Evolutionary conservation across 2,888 invertebrate genomes (phyloP), one percentile per base, ranked within the genome.

Genomic region (Cylindroiulus punctatus): DNA sequence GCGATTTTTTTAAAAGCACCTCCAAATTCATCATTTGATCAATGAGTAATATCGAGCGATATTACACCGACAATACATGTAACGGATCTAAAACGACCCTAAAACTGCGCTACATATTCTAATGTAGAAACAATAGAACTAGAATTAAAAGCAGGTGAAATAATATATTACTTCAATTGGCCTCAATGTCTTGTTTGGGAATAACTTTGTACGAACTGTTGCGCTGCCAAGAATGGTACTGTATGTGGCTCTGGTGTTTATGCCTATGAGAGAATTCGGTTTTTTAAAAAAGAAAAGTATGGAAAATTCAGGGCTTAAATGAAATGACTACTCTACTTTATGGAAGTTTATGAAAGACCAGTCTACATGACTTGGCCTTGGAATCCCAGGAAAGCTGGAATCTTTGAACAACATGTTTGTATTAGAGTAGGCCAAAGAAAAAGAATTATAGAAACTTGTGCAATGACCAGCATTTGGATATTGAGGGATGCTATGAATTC

Each of bases 31-130:
- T 12, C 65, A 65, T 26, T 65, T 65, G 8, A 65, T 65, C 65
- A 65, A 65, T n/a, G 26, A 12, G 65, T 26, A 26, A 65, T 65
- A 65, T 2, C 5, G 19, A 5, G 19, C 52, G 8, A 52, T 65
- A 65, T 65, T 65, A 65, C 65, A 65, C 65, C 12, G 8, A 26
- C 26, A 65, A 26, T 65, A n/a, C n/a, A n/a, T n/a, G n/a, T n/a
- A 17, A 82, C 42, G 82, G 82, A 82, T 82, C 82, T 82, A 82
- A 82, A 82, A 82, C 82, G 82, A 82, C 40, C 82, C 82, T 82
- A 82, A 57, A 65, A 40, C 22, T 82, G 36, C 3, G 42, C 40
- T 82, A 82, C 40, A 82, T 40, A 36, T 82, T 82, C 82, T 82
- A 82, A 82, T 82, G 82, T 82, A 82, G 82, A 82, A 82, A 82